These are phyloP conservation scores for Copsychus sechellarum DNA, from an alignment of 2,113 vertebrate genomes.

Conservation along the genomic window DNA sequence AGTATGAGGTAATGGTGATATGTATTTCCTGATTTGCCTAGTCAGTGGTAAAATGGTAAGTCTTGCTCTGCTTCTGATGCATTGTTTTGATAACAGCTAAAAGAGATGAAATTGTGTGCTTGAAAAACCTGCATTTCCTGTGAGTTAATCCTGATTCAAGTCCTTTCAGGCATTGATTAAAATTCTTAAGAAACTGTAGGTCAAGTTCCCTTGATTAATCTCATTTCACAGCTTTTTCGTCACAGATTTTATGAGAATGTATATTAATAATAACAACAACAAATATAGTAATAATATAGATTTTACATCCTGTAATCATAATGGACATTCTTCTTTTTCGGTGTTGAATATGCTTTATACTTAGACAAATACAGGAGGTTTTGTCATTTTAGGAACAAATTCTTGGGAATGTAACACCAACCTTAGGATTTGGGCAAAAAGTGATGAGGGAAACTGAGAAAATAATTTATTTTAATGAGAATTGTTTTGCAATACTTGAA, in stretches of 20 bases:
- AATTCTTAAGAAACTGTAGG: not conserved
- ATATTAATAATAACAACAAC: not conserved
- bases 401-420: not conserved
- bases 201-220: not conserved
- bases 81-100: not conserved
- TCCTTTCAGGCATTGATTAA: not conserved
- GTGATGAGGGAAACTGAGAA: not conserved
- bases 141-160: not conserved
- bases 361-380: not conserved
- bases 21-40: not conserved
- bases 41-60: not conserved
- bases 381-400: not conserved
- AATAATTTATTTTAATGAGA: not conserved
- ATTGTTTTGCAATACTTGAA: not conserved
- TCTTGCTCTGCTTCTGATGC: not conserved
- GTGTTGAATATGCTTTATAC: not conserved
- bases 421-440: not conserved
- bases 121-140: not conserved
- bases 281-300: not conserved
- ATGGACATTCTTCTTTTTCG: not conserved
- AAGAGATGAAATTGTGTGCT: not conserved
- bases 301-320: not conserved
- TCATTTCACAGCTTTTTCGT: not conserved
- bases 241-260: not conserved
- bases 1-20: not conserved